These are phyloP conservation scores for Petrolisthes manimaculis DNA, from an alignment of 2,888 invertebrate species.

Conservation along the genomic window DNA sequence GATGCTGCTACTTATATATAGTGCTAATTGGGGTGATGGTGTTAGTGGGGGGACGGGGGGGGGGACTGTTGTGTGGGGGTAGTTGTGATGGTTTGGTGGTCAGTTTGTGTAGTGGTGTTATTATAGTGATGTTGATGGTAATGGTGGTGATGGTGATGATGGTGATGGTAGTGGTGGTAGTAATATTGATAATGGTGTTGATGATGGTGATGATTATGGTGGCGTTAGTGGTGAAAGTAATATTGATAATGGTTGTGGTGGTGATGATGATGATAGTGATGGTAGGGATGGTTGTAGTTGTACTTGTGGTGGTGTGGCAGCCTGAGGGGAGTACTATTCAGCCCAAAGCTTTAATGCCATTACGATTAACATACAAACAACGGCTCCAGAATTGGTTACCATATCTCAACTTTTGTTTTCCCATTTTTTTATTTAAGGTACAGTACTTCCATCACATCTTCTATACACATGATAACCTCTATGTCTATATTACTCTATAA, in stretches of 20 bases:
- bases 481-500: too few species aligned
- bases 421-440: too few species aligned
- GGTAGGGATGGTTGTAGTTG: too few species aligned
- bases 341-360: too few species aligned
- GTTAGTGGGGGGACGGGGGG: neutral
- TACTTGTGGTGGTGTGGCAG: neutral
- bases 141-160: conserved; percentile 11
- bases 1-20: too few species aligned
- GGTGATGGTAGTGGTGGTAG: neutral
- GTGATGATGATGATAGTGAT: neutral
- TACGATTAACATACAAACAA: too few species aligned
- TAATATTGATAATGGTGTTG: conserved; percentile 2
- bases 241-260: neutral
- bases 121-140: neutral
- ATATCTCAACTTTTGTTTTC: too few species aligned
- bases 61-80: neutral
- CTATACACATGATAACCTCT: too few species aligned
- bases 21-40: conserved; percentile 11
- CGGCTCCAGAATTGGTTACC: too few species aligned
- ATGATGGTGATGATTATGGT: conserved; percentile 10
- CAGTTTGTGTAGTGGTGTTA: too few species aligned
- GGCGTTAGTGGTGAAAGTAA: conserved; percentile 17
- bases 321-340: too few species aligned
- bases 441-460: too few species aligned
- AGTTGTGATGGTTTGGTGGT: neutral